A percentile compares a stretch with the other conserved stretches of the same genome.
These are phyloP conservation scores for Cinclus cinclus DNA, from an alignment of 2,113 vertebrate genomes.

Conservation along the genomic window DNA sequence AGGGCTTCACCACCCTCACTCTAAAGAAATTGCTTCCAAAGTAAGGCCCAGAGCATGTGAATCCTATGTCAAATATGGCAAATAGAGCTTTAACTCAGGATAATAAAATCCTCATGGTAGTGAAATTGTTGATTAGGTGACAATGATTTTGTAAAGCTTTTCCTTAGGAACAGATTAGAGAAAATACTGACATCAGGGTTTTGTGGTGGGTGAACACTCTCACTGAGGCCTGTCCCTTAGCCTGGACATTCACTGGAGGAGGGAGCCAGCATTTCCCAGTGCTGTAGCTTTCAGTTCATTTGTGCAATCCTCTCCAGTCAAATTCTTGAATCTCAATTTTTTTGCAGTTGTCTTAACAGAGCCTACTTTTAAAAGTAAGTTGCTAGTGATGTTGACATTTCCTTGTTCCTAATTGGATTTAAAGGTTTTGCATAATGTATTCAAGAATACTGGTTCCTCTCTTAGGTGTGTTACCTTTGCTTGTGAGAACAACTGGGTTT, in stretches of 20 bases:
- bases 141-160: neutral
- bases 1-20: neutral
- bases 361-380: neutral
- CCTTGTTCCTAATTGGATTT: slow-evolving; percentile 4
- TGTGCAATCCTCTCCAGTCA: neutral
- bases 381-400: neutral
- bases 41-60: fast-evolving
- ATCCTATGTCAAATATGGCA: neutral
- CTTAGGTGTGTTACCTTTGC: neutral
- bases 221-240: neutral
- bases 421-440: neutral
- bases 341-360: neutral
- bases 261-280: neutral
- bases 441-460: neutral
- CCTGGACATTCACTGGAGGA: neutral
- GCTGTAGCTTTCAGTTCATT: neutral
- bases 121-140: neutral
- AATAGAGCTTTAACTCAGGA: neutral
- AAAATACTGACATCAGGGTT: neutral
- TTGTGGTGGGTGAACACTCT: neutral
- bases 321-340: neutral
- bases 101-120: neutral
- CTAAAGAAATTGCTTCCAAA: neutral
- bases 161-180: neutral
- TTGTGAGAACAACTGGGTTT: neutral